Percentiles rank a stretch among this genome's conserved stretches.
Evolutionary conservation across 1,140 invertebrate genomes (phyloP).

Genomic region (Neomicropteryx cornuta): DNA sequence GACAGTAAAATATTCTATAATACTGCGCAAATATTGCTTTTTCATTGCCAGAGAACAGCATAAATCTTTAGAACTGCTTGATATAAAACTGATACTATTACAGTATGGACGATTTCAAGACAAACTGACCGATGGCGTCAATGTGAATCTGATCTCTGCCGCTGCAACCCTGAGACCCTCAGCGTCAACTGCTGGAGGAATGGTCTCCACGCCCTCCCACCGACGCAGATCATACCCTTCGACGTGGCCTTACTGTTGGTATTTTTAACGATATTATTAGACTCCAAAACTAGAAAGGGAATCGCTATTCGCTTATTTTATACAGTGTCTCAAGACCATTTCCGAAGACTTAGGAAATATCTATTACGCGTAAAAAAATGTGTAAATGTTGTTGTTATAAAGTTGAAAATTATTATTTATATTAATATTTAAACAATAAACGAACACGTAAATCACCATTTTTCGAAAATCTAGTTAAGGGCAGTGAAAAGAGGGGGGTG

Average conservation of each 20-base stretch:
- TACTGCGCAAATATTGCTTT: not conserved
- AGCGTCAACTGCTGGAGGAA: slow-evolving; percentile 63
- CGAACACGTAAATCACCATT: no score
- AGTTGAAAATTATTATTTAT: no score
- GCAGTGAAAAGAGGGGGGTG: no score
- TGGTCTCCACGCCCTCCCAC: slow-evolving; percentile 47
- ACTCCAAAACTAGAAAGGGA: not conserved
- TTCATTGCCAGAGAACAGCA: no score
- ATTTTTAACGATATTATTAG: not conserved
- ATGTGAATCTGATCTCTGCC: slow-evolving; percentile 57
- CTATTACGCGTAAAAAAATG: not conserved
- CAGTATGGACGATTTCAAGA: slow-evolving; percentile 56
- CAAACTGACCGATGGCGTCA: slow-evolving; percentile 53
- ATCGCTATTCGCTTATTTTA: not conserved
- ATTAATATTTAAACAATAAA: no score
- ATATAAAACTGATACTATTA: slow-evolving; percentile 7
- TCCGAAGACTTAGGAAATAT: not conserved
- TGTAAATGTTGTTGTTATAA: not conserved
- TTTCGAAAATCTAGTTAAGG: no score
- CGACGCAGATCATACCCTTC: slow-evolving; percentile 54
- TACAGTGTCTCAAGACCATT: not conserved
- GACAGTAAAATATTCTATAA: not conserved
- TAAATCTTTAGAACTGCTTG: slow-evolving; percentile 1
- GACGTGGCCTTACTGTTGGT: slow-evolving; percentile 58
- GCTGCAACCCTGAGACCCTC: slow-evolving; percentile 51